phyloP scores from a whole-genome alignment of 2,888 invertebrate species.

The Lochmaea capreae region DNA sequence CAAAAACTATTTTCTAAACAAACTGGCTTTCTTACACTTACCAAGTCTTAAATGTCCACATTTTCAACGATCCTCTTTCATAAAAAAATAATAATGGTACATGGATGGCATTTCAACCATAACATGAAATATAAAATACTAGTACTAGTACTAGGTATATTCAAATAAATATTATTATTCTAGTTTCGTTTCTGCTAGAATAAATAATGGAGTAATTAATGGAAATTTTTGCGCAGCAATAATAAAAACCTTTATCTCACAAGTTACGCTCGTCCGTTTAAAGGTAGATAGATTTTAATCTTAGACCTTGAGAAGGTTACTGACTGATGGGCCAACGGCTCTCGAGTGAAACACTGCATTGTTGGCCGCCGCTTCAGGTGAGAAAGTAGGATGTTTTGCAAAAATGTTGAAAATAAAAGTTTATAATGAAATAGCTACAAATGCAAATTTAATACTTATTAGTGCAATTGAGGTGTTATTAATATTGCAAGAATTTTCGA shows the following conservation, averaged over 20 bases:
- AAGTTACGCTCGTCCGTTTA: slow-evolving; percentile 23
- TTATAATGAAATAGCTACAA: too few species aligned
- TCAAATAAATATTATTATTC: background rate
- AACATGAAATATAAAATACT: too few species aligned
- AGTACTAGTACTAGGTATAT: too few species aligned
- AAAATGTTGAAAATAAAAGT: background rate
- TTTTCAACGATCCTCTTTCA: too few species aligned
- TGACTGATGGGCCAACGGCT: slow-evolving; percentile 50
- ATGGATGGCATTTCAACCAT: too few species aligned
- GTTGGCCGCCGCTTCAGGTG: background rate
- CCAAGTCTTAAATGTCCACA: too few species aligned
- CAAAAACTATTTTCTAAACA: too few species aligned
- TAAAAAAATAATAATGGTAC: too few species aligned
- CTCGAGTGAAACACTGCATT: background rate
- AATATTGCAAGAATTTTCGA: too few species aligned
- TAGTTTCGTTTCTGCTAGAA: background rate
- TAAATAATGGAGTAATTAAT: background rate
- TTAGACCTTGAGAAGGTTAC: slow-evolving; percentile 60
- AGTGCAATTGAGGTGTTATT: too few species aligned
- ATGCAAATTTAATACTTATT: background rate
- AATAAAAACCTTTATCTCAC: background rate
- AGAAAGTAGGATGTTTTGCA: background rate
- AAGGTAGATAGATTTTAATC: slow-evolving; percentile 40
- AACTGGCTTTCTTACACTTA: too few species aligned
- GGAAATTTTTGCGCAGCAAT: background rate